Conservation (phyloP, 2,113 vertebrate species). For the Pogonocichla stellata region DNA sequence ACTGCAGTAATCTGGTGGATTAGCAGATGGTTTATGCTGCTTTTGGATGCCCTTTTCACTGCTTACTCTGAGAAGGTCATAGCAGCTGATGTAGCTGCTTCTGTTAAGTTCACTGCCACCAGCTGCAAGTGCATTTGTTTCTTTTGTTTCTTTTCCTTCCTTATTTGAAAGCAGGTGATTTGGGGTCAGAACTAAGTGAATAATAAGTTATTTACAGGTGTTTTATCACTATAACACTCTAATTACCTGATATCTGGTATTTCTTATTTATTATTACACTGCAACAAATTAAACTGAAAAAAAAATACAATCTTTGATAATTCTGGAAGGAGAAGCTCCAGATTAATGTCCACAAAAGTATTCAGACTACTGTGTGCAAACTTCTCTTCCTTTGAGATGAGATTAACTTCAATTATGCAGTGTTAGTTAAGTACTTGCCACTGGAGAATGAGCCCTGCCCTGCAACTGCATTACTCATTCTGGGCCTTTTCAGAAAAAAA, state of each 20-base stretch:
- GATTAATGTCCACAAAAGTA: not conserved
- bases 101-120: not conserved
- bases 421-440: not conserved
- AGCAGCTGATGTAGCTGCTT: not conserved
- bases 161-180: not conserved
- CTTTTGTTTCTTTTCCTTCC: not conserved
- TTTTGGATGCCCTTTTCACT: slow-evolving; percentile 8
- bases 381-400: not conserved
- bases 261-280: not conserved
- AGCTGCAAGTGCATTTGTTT: not conserved
- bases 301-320: not conserved
- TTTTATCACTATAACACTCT: not conserved
- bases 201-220: not conserved
- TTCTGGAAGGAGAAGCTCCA: not conserved
- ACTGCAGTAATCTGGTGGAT: not conserved
- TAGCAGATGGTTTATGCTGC: not conserved
- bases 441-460: not conserved
- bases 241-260: not conserved
- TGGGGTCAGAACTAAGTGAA: not conserved
- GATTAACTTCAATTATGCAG: not conserved
- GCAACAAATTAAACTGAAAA: not conserved
- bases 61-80: not conserved
- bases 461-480: not conserved
- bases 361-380: not conserved
- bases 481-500: not conserved